Evolutionary conservation across 2,888 invertebrate genomes (phyloP), one percentile per base, ranked within the genome.

Genomic region (Thera obeliscata): DNA sequence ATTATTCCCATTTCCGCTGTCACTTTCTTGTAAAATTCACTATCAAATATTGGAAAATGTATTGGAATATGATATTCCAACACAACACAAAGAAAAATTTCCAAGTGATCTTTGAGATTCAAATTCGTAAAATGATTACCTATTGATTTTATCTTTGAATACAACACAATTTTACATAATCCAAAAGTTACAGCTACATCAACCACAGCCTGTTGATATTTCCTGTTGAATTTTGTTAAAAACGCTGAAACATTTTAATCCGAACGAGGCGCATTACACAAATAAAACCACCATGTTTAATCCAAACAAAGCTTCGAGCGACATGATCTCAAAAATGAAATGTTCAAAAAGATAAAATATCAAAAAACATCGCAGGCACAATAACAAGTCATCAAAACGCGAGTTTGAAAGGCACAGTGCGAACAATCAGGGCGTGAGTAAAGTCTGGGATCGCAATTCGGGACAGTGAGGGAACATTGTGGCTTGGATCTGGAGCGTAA

Each of bases 401-500:
- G 49, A 59, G 64, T 68, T 59, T 69, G 64, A 58, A 63, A 61
- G 61, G 58, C 59, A 56, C 64, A 66, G 56, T 8, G 61, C 41
- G 38, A 60, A 65, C 69, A 75, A 75, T 69, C 76, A 73, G 76
- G 70, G 77, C 77, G 73, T 72, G 66, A 73, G 71, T 60, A 61
- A 68, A 61, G 63, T 54, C 64, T 62, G 62, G 63, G 62, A 57
- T 52, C 60, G 60, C 66, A 63, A 66, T 69, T 66, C 60, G 66
- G 66, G 63, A 63, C 69, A 64, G 66, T 61, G 52, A 58, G 9
- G 61, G 55, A 43, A 54, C 69, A 64, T 69, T 66, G 66, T 63
- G 69, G 58, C 57, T 2, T 61, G 63, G 22, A 69, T 66, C 63
- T 69, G 56, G 69, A 69, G 69, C 52, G 52, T 52, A 9, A 52